Evolutionary conservation across 2,797 vertebrate species (phyloP), one percentile per base, ranked within the genome.

Genomic region (Peromyscus eremicus): DNA sequence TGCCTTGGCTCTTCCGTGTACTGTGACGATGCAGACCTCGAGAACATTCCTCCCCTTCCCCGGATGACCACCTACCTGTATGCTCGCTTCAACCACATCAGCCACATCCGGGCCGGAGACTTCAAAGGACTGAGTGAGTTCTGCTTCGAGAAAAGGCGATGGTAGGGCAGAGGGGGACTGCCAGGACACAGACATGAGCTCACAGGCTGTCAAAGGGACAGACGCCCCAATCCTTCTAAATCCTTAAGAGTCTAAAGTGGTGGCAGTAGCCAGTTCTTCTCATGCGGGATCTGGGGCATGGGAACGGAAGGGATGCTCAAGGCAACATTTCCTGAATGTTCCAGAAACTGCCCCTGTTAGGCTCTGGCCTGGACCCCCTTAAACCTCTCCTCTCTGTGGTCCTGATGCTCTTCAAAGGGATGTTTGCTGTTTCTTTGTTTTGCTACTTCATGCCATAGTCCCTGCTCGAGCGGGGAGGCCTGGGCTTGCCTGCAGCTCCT

Each of bases 1-100:
- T 99, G 99, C 94, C 98, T 99, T 0, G 97, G 99, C 52, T 98
- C 98, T 81, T 99, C 99, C 0, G 99, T 99, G 52, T 99, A 99
- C 98, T 99, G 99, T 1, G 99, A 99, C 0, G 99, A 99, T 2
- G 66, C 98, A 0, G 96, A 98, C 76, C 98, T 99, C 81, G 98
- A 98, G 64, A 97, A 83, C 77, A 97, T 99, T 43, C 99, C 99
- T 0, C 98, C 94, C 7, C 98, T 99, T 92, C 99, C 99, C 0
- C 98, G 98, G 60, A 98, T 98, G 19, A 99, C 99, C 9, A 94
- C 97, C 3, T 99, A 99, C 97, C 99, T 99, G 66, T 99, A 99
- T 0, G 98, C 98, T 17, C 99, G 99, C 95, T 99, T 99, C 98
- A 99, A 99, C 98, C 98, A 97, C 94, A 99, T 99, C 96, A 83